Evolutionary conservation across 2,113 vertebrate species (phyloP), one percentile per base, ranked within the genome.

Genomic region (Elephantulus edwardii): DNA sequence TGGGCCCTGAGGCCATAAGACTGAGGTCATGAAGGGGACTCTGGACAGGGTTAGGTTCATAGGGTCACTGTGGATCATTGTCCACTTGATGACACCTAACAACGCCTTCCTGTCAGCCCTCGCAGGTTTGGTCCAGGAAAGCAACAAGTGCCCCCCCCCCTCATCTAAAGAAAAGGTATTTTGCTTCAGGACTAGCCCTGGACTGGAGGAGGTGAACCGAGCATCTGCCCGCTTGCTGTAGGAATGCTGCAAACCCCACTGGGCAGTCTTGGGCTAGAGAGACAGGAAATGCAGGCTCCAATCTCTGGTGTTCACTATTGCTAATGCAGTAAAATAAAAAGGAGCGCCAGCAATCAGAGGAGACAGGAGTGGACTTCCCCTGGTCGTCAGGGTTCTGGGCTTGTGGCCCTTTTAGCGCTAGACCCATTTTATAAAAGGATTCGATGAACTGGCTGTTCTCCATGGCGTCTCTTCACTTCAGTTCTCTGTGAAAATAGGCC

Each of bases 61-160:
- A n/a, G n/a, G n/a, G n/a, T n/a, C n/a, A n/a, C n/a, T n/a, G n/a
- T n/a, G n/a, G n/a, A n/a, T n/a, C n/a, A n/a, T n/a, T n/a, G n/a
- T n/a, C n/a, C n/a, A n/a, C n/a, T n/a, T n/a, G n/a, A n/a, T n/a
- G n/a, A n/a, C n/a, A n/a, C n/a, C n/a, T n/a, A n/a, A n/a, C n/a
- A n/a, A n/a, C n/a, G n/a, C n/a, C n/a, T n/a, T n/a, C n/a, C n/a
- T n/a, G n/a, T n/a, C n/a, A n/a, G n/a, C n/a, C n/a, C n/a, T n/a
- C n/a, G n/a, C n/a, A n/a, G n/a, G n/a, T n/a, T 80, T 68, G 44
- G 56, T 8, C 70, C 40, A 4, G 83, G 30, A 84, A 82, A 93
- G 93, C 91, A 93, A 93, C 94, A 96, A 87, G 93, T 95, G 90
- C 44, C 50, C 54, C 33, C 64, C 22, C 5, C 52, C 52, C 19